Conservation (phyloP, 2,797 vertebrate genomes). For the Naso thynnoides region DNA sequence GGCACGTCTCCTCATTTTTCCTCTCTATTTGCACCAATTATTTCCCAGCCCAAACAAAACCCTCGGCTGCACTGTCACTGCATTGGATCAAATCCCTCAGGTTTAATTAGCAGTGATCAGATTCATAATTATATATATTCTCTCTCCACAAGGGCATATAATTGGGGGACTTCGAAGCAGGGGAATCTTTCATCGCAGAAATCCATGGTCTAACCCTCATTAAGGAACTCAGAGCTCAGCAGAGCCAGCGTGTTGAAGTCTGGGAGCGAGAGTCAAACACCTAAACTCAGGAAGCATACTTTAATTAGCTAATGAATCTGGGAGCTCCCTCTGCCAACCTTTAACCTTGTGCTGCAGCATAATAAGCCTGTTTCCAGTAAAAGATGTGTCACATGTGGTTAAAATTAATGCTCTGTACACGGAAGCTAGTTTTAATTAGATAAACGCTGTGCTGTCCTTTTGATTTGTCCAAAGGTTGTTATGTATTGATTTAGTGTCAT, state of each 20-base stretch:
- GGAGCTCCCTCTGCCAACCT: conserved; percentile 61
- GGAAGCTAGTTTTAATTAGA: conserved; percentile 64
- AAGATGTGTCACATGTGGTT: conserved; percentile 51
- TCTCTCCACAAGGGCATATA: conserved; percentile 74
- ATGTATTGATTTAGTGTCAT: conserved; percentile 48
- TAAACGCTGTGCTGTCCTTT: conserved; percentile 45
- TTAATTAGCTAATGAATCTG: conserved; percentile 79
- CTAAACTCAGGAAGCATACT: conserved; percentile 59
- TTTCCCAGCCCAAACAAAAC: conserved; percentile 58
- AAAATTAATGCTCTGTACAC: conserved; percentile 62
- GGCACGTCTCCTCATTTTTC: conserved; percentile 10
- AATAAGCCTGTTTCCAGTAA: conserved; percentile 56
- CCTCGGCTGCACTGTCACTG: conserved; percentile 45
- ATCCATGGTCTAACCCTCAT: conserved; percentile 76
- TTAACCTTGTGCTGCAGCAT: conserved; percentile 63
- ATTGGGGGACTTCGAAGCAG: conserved; percentile 71
- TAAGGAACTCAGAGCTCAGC: conserved; percentile 67
- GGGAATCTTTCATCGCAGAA: conserved; percentile 71
- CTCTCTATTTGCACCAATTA: conserved; percentile 57
- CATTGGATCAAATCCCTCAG: conserved; percentile 71
- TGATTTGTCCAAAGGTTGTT: conserved; percentile 31
- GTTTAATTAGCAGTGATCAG: conserved; percentile 85
- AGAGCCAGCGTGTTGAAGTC: conserved; percentile 48
- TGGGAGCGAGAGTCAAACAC: conserved; percentile 49
- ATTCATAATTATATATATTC: conserved; percentile 82